These are phyloP conservation scores for Oreocharis arfaki DNA, from an alignment of 2,113 vertebrate species.

Conservation along the genomic window DNA sequence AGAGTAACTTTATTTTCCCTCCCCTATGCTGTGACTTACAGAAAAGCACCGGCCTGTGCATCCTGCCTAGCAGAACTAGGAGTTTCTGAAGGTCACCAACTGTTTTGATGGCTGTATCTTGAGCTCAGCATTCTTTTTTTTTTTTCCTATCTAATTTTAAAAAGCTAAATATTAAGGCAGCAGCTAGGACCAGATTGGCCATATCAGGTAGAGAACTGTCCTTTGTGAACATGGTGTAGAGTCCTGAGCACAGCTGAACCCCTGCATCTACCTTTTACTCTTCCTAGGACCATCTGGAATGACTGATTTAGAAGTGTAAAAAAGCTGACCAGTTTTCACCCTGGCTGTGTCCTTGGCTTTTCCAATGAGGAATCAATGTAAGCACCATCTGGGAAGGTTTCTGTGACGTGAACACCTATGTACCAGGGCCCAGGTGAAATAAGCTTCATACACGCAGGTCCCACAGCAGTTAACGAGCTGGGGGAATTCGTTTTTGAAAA, in stretches of 20 bases:
- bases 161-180: not conserved
- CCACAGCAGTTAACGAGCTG: not conserved
- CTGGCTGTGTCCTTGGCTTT: not conserved
- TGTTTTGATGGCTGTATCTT: not conserved
- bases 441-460: not conserved
- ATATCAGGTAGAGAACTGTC: not conserved
- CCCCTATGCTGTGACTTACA: not conserved
- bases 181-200: not conserved
- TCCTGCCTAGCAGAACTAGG: not conserved
- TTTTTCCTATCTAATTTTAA: not conserved
- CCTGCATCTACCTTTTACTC: fast-evolving
- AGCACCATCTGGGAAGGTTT: slow-evolving; percentile 20
- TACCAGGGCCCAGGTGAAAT: not conserved
- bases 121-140: not conserved
- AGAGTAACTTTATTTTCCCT: not conserved
- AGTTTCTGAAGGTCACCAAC: not conserved
- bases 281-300: not conserved
- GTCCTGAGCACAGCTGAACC: not conserved
- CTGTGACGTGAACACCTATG: not conserved
- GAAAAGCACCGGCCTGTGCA: not conserved
- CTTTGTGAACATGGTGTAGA: not conserved
- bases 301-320: not conserved
- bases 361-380: not conserved
- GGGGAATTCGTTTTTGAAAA: not conserved
- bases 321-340: not conserved